Percentiles rank a stretch among this genome's conserved stretches.
These are phyloP conservation scores for Procavia capensis DNA, from an alignment of 2,113 vertebrate species.

Conservation along the genomic window DNA sequence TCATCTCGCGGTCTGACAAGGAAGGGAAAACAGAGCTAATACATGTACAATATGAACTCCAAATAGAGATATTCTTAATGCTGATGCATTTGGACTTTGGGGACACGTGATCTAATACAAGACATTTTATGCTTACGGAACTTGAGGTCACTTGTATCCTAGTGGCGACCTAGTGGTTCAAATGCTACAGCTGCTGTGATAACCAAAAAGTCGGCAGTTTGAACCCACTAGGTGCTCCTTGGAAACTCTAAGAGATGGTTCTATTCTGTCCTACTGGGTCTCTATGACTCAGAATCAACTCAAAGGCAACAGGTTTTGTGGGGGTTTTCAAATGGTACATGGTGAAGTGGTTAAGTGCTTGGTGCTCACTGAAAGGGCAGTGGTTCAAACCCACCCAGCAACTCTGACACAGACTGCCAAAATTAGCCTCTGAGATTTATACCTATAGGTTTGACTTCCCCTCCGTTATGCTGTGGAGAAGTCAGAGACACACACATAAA, in stretches of 20 bases:
- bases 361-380: background rate
- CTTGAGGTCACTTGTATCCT: background rate
- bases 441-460: background rate
- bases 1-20: background rate
- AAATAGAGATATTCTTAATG: background rate
- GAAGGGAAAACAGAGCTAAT: background rate
- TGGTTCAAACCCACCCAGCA: background rate
- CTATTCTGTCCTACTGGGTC: no score
- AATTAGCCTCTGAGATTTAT: background rate
- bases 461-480: background rate
- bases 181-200: no score
- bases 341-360: background rate
- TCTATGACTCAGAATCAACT: no score
- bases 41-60: rapidly evolving
- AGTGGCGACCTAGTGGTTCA: no score
- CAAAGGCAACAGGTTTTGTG: no score
- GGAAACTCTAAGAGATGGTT: no score
- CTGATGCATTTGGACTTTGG: background rate
- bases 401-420: background rate
- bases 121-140: background rate
- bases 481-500: background rate
- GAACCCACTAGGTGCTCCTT: no score
- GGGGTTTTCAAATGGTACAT: no score
- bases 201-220: no score
- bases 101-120: background rate